Percentiles rank a stretch among this genome's conserved stretches.
Evolutionary conservation across 2,888 invertebrate species (phyloP).

Genomic region (Dastarcus helophoroides): DNA sequence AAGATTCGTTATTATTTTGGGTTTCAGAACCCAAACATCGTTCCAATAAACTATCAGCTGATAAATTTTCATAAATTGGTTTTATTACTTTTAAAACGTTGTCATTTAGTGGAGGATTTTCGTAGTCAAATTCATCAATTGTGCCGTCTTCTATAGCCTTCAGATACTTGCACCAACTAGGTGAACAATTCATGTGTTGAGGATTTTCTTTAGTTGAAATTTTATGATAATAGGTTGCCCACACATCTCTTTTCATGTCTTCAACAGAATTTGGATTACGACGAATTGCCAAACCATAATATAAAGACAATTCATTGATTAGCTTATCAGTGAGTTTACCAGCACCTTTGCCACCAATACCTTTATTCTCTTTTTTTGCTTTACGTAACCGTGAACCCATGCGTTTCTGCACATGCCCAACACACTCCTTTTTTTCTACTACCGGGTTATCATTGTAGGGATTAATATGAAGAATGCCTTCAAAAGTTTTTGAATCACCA

Average conservation of each 20-base stretch:
- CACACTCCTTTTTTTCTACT: slow-evolving; percentile 15
- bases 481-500: slow-evolving; percentile 18
- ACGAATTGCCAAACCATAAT: slow-evolving; percentile 12
- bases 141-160: slow-evolving; percentile 12
- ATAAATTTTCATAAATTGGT: slow-evolving; percentile 13
- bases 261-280: slow-evolving; percentile 12
- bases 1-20: slow-evolving; percentile 10
- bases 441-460: slow-evolving; percentile 16
- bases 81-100: slow-evolving; percentile 11
- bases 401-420: slow-evolving; percentile 16
- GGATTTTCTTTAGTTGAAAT: slow-evolving; percentile 13
- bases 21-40: slow-evolving; percentile 12
- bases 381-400: slow-evolving; percentile 15
- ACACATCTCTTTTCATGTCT: slow-evolving; percentile 15
- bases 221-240: slow-evolving; percentile 15
- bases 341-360: slow-evolving; percentile 11
- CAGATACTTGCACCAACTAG: slow-evolving; percentile 14
- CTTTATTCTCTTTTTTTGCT: slow-evolving; percentile 6
- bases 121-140: too few species aligned
- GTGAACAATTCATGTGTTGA: slow-evolving; percentile 13
- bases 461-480: slow-evolving; percentile 13
- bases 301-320: slow-evolving; percentile 10
- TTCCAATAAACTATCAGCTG: slow-evolving; percentile 10
- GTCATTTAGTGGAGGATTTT: slow-evolving; percentile 2
- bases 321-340: slow-evolving; percentile 11